Conservation (phyloP, 2,797 vertebrate genomes). For the Sebastes itinus region DNA sequence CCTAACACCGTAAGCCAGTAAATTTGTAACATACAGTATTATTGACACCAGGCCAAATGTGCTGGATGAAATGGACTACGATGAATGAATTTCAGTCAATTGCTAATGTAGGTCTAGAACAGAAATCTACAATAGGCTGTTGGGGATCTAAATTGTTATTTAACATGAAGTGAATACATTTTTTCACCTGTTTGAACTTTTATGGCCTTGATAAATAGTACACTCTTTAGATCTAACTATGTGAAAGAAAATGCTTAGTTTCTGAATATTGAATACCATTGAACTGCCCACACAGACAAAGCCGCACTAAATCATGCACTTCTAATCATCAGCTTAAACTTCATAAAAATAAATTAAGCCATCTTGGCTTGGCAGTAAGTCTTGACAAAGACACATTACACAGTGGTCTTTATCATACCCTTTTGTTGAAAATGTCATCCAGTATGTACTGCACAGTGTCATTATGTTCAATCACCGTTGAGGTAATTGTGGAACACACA, state of each 20-base stretch:
- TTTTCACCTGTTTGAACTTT: neutral
- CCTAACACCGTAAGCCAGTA: conserved; percentile 10
- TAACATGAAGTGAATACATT: neutral
- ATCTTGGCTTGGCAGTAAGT: neutral
- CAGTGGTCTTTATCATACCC: neutral
- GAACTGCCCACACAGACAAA: neutral
- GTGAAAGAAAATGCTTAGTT: neutral
- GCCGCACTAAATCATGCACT: neutral
- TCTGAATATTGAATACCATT: neutral
- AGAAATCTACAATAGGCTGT: neutral
- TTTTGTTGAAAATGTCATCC: conserved; percentile 57
- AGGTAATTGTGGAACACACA: conserved; percentile 46
- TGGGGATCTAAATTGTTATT: neutral
- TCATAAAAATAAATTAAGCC: neutral
- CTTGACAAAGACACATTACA: neutral
- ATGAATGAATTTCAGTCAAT: neutral
- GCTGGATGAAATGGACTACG: neutral
- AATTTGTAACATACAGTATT: conserved; percentile 19
- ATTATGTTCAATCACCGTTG: conserved; percentile 57
- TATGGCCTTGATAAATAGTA: neutral
- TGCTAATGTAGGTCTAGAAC: neutral
- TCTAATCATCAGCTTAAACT: neutral
- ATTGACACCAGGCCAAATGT: conserved; percentile 9
- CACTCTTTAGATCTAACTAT: neutral
- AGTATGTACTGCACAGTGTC: conserved; percentile 29